phyloP scores from a whole-genome alignment of 2,888 invertebrate genomes.

The Agonopterix subpropinquella region DNA sequence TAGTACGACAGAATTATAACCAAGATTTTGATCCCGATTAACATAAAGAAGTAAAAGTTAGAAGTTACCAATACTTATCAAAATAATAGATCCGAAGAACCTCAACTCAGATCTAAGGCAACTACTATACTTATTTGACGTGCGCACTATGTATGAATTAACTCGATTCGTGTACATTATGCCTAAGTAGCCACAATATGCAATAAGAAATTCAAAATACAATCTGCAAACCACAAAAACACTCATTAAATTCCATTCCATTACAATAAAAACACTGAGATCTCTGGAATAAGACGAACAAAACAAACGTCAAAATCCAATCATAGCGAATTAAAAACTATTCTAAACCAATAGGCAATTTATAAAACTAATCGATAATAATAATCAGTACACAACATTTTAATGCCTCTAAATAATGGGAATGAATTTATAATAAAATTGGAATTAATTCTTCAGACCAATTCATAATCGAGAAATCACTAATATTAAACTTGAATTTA shows the following conservation, averaged over 20 bases:
- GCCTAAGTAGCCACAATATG: background rate
- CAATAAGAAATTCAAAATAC: slow-evolving; percentile 1
- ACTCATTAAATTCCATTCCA: slow-evolving; percentile 19
- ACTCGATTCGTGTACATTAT: background rate
- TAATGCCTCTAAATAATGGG: slow-evolving; percentile 49
- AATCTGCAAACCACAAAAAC: slow-evolving; percentile 10
- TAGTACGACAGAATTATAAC: too few relatives aligned
- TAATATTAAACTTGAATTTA: too few relatives aligned
- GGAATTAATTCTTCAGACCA: slow-evolving; percentile 21
- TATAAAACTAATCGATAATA: slow-evolving; percentile 6
- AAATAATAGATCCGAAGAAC: too few relatives aligned
- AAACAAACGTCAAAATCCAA: slow-evolving; percentile 13
- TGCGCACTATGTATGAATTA: too few relatives aligned
- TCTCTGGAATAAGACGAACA: slow-evolving; percentile 32
- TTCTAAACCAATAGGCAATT: slow-evolving; percentile 10
- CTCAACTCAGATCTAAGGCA: too few relatives aligned
- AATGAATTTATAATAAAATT: slow-evolving; percentile 33
- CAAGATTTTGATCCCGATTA: too few relatives aligned
- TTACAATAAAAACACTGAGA: slow-evolving; percentile 36
- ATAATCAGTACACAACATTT: slow-evolving; percentile 17
- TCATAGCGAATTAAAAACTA: slow-evolving; percentile 9
- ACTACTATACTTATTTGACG: too few relatives aligned
- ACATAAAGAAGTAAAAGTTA: too few relatives aligned
- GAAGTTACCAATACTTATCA: too few relatives aligned
- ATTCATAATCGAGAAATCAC: slow-evolving; percentile 3